Base-by-base conservation (phyloP, 2,888 invertebrate species). In the Julus scandinavius region DNA sequence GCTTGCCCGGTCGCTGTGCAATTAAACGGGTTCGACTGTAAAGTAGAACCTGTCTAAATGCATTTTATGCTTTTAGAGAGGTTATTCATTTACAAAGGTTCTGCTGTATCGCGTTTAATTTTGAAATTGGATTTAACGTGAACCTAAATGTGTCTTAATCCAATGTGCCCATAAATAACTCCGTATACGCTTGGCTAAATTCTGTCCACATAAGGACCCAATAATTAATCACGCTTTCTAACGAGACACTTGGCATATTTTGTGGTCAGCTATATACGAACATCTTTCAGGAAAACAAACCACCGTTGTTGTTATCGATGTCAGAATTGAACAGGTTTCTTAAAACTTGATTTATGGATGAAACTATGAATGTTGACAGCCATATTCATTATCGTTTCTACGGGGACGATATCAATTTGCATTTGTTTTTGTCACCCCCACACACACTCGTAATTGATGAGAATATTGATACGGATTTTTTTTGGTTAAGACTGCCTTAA, bases 361-460 rank as follows among this genome's bases (percentile, higher is more conserved):
- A 11, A 20, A 29, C 29, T 20, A 72, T 72, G 72, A 72, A 72
- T 72, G 72, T 9, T 72, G 72, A 72, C 72, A 72, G 29, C 72
- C 72, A 72, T 72, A 72, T 72, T 72, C 72, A 72, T 72, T 72
- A 72, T 72, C 72, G 72, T 29, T 72, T 72, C 72, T n/a, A 72
- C 72, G 72, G 72, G 72, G 20, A 9, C 72, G 6, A 72, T 72
- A 72, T 72, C 72, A 72, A 72, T 72, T 72, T 72, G 11, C 72
- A 72, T 72, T 72, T 72, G 2, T 45, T 45, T 72, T 72, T 72
- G 72, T 72, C 63, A 63, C 63, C 63, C 72, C 20, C 72, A 72
- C 72, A 20, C 72, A 29, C 63, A 20, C n/a, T n/a, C n/a, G n/a
- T 72, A 72, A 72, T 72, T 72, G 72, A 72, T 72, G 72, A 20